Evolutionary conservation across 2,113 vertebrate species (phyloP).

Genomic region (Ochotona curzoniae): DNA sequence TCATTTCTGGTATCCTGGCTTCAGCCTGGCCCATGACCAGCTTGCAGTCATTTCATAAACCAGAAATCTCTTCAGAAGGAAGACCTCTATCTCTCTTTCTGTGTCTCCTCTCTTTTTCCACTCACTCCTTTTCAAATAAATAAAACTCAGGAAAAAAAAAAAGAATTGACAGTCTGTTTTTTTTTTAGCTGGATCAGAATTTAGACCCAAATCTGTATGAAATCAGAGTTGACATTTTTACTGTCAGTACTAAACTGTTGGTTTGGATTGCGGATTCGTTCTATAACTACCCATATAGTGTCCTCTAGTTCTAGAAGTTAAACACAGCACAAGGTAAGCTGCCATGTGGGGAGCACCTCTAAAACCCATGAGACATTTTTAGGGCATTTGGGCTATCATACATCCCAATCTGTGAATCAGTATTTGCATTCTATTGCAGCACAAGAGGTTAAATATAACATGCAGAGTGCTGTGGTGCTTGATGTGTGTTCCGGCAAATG

Average conservation of each 20-base stretch:
- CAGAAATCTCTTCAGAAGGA: too few relatives aligned
- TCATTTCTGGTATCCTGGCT: too few relatives aligned
- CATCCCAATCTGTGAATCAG: neutral
- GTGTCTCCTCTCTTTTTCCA: too few relatives aligned
- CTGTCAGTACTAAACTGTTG: neutral
- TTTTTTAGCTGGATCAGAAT: neutral
- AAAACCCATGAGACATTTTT: neutral
- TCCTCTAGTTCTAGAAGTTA: neutral
- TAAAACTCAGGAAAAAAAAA: too few relatives aligned
- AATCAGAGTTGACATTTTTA: neutral
- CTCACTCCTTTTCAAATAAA: too few relatives aligned
- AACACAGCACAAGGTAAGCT: neutral
- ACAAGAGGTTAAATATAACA: neutral
- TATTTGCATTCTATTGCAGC: neutral
- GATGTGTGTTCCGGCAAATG: conserved; percentile 58
- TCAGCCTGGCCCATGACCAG: too few relatives aligned
- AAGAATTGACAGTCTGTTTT: too few relatives aligned
- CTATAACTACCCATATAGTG: neutral
- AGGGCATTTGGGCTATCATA: neutral
- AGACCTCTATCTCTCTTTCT: too few relatives aligned
- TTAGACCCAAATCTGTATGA: neutral
- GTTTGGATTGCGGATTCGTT: neutral
- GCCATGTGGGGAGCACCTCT: rapidly evolving
- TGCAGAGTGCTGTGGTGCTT: neutral
- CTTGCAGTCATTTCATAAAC: too few relatives aligned